These are phyloP conservation scores for Polia nebulosa DNA, from an alignment of 2,888 invertebrate genomes.

Conservation along the genomic window DNA sequence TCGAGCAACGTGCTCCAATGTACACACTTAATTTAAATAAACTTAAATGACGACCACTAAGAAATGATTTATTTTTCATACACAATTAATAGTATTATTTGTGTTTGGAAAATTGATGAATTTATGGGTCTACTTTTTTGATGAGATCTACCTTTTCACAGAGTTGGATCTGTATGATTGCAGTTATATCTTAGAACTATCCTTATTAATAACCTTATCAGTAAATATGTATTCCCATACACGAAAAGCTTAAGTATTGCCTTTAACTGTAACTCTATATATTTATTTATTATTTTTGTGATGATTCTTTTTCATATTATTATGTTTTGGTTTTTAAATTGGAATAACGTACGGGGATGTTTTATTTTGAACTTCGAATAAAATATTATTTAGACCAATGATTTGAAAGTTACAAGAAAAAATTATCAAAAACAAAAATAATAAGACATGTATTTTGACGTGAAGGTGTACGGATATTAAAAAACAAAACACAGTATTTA, in stretches of 20 bases:
- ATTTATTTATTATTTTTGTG: neutral
- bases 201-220: conserved; percentile 4
- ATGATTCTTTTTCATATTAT: neutral
- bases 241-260: conserved; percentile 42
- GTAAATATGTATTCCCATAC: conserved; percentile 35
- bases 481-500: conserved; percentile 26
- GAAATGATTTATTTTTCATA: conserved; percentile 15
- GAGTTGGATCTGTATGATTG: neutral
- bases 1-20: neutral
- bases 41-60: conserved; percentile 5
- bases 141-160: conserved; percentile 36
- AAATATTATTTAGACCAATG: neutral
- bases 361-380: neutral
- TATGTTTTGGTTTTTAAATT: neutral
- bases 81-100: conserved; percentile 17
- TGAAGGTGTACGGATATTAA: neutral
- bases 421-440: neutral
- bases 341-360: neutral
- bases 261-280: no score
- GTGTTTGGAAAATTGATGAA: conserved; percentile 13
- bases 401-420: neutral
- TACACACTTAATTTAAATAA: conserved; percentile 20
- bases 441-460: neutral
- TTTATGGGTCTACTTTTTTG: conserved; percentile 14
- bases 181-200: neutral